Conservation (phyloP, 2,113 vertebrate genomes). For the Progne subis region DNA sequence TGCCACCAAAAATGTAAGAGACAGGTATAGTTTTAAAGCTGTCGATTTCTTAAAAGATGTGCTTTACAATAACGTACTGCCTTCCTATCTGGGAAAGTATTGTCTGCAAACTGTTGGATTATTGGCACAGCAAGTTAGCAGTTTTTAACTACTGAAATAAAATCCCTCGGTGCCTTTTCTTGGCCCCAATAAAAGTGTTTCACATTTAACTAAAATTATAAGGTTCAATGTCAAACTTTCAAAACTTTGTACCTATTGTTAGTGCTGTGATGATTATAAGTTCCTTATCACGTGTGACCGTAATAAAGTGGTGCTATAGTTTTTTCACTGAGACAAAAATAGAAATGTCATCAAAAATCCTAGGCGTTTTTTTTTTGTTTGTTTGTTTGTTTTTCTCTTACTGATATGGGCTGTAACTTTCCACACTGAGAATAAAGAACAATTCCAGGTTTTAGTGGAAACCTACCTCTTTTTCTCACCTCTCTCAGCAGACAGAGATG, state of each 20-base stretch:
- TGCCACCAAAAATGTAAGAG: neutral
- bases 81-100: neutral
- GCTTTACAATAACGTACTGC: neutral
- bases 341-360: neutral
- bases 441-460: neutral
- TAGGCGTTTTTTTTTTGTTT: neutral
- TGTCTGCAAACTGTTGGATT: neutral
- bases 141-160: neutral
- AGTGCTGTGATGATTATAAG: neutral
- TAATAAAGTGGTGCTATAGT: neutral
- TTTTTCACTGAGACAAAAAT: neutral
- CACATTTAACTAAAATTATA: conserved; percentile 29
- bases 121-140: neutral
- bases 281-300: neutral
- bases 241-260: neutral
- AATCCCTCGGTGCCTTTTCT: neutral
- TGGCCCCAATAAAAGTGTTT: neutral
- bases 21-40: neutral
- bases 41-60: neutral
- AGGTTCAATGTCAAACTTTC: neutral
- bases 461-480: neutral
- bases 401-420: neutral
- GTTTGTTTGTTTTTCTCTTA: neutral
- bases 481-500: neutral
- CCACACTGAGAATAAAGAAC: neutral